Evolutionary conservation across 2,888 invertebrate species (phyloP).

Genomic region (Drosophila fungiperda): DNA sequence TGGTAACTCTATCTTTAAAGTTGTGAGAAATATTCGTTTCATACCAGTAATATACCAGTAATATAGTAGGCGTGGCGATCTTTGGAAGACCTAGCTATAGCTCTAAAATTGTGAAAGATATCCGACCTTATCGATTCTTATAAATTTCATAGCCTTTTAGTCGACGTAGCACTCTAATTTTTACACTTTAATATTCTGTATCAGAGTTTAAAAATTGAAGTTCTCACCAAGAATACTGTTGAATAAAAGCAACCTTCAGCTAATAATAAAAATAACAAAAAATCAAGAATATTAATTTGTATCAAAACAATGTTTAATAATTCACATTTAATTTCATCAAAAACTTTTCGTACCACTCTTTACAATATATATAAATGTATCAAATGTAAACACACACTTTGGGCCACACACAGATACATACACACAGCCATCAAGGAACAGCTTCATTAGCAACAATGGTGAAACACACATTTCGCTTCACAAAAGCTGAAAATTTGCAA

Average conservation of each 20-base stretch:
- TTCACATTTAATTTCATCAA: constrained; percentile 5
- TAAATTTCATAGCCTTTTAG: no score
- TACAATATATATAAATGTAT: constrained; percentile 13
- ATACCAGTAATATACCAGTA: no score
- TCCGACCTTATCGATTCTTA: no score
- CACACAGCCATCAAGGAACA: constrained; percentile 38
- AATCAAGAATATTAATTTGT: not conserved
- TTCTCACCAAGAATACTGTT: no score
- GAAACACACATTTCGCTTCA: constrained; percentile 17
- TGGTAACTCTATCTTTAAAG: not conserved
- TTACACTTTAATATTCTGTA: no score
- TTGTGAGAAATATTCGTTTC: no score
- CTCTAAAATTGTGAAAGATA: no score
- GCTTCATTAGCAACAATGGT: constrained; percentile 68
- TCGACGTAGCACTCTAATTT: no score
- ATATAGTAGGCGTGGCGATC: no score
- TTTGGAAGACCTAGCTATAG: no score
- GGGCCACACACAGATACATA: constrained; percentile 1
- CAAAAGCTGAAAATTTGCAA: constrained; percentile 12
- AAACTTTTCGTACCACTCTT: not conserved
- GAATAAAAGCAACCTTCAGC: no score
- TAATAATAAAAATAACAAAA: not conserved
- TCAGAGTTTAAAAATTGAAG: no score
- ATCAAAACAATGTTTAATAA: not conserved
- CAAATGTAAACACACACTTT: constrained; percentile 9